Conservation (phyloP, 2,888 invertebrate genomes). For the Drosophila pseudotalamancana region DNA sequence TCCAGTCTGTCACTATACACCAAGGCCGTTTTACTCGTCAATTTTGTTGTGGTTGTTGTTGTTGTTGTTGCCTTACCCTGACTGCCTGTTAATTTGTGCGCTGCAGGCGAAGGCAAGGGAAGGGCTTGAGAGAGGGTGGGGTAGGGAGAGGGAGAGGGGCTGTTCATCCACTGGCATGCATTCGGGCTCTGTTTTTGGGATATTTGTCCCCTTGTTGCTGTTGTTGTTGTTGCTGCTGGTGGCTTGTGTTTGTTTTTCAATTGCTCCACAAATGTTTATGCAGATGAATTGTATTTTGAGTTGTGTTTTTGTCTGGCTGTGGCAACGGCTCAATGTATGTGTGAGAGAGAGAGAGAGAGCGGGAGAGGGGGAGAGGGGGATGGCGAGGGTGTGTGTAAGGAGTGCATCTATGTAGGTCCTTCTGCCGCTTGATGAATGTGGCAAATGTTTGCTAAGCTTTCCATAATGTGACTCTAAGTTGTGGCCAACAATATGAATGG, state of each 20-base stretch:
- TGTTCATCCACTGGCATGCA: constrained; percentile 49
- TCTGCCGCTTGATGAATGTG: constrained; percentile 63
- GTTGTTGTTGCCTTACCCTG: constrained; percentile 21
- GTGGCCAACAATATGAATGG: constrained; percentile 23
- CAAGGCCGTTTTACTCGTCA: accelerated
- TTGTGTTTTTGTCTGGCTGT: constrained; percentile 67
- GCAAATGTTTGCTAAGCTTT: constrained; percentile 67
- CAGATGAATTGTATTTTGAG: constrained; percentile 78
- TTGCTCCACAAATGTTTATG: constrained; percentile 79
- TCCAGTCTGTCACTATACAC: not conserved
- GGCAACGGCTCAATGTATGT: constrained; percentile 8
- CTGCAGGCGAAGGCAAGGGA: not conserved
- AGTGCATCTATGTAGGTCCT: constrained; percentile 33
- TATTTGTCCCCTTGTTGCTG: constrained; percentile 23
- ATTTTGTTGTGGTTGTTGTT: constrained; percentile 17
- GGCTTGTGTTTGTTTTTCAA: constrained; percentile 69
- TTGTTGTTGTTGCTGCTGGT: constrained; percentile 38
- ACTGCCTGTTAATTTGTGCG: constrained; percentile 54
- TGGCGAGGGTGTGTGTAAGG: constrained; percentile 11
- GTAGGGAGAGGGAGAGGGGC: constrained; percentile 6
- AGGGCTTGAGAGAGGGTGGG: not conserved
- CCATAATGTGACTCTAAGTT: constrained; percentile 58
- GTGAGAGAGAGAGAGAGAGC: not conserved
- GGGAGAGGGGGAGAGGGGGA: not conserved
- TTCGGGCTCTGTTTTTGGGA: constrained; percentile 43